Evolutionary conservation across 2,888 invertebrate species (phyloP).

Genomic region (Linnaemya vulpina): DNA sequence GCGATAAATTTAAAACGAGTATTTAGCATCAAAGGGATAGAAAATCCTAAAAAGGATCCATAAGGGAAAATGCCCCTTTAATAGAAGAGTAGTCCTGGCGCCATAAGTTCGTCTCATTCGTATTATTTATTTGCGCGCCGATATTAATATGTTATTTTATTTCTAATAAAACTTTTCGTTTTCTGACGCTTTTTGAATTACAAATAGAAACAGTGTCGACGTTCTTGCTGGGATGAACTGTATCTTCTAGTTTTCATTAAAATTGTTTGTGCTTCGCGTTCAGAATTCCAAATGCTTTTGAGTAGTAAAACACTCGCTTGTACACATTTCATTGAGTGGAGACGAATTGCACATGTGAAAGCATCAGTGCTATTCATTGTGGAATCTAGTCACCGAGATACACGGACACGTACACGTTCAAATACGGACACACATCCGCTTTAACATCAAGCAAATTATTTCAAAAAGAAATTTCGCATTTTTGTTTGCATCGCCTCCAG

Average conservation of each 20-base stretch:
- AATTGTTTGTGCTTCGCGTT: not conserved
- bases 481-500: too few species aligned
- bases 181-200: too few species aligned
- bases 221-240: not conserved
- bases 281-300: not conserved
- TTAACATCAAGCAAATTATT: not conserved
- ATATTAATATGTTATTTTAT: too few species aligned
- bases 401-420: not conserved
- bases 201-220: too few species aligned
- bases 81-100: too few species aligned
- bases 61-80: too few species aligned
- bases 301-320: not conserved
- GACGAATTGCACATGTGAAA: not conserved
- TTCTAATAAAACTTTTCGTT: too few species aligned
- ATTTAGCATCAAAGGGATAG: too few species aligned
- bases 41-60: too few species aligned
- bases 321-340: not conserved
- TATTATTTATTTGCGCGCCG: too few species aligned
- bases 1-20: too few species aligned
- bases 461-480: not conserved
- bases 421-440: not conserved
- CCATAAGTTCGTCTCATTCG: too few species aligned
- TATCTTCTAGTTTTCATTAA: not conserved
- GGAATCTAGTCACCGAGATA: not conserved
- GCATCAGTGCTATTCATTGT: not conserved